Evolutionary conservation across 2,888 invertebrate species (phyloP).

Genomic region (Pinctada fucata): DNA sequence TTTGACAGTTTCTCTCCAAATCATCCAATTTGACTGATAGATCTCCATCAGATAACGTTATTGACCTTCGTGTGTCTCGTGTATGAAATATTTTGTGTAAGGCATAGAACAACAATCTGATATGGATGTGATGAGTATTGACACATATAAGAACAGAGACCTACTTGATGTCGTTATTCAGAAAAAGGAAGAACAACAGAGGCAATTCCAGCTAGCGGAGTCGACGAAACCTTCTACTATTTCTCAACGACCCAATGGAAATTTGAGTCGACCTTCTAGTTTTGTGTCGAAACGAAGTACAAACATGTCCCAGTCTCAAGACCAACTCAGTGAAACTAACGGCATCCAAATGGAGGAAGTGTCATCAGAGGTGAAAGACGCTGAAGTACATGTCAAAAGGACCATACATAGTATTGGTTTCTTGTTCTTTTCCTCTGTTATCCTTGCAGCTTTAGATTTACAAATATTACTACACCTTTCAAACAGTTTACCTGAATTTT

Average conservation of each 20-base stretch:
- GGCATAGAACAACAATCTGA: not conserved
- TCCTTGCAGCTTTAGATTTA: constrained; percentile 87
- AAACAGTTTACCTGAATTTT: not conserved
- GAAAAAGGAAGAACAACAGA: constrained; percentile 57
- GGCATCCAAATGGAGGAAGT: not conserved
- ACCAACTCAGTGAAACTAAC: constrained; percentile 41
- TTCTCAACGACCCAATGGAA: constrained; percentile 51
- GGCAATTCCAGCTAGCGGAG: constrained; percentile 34
- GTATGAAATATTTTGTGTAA: no score
- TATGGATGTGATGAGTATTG: constrained; percentile 35
- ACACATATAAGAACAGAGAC: constrained; percentile 61
- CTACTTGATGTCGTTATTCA: constrained; percentile 67
- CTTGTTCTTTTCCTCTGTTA: constrained; percentile 89
- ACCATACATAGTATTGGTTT: constrained; percentile 84
- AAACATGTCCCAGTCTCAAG: constrained; percentile 48
- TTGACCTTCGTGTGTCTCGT: no score
- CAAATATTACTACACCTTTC: constrained; percentile 82
- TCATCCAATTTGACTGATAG: no score
- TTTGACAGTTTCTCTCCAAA: no score
- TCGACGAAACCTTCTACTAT: not conserved
- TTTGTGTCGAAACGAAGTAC: constrained; percentile 52
- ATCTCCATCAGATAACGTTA: no score
- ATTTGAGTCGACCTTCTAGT: constrained; percentile 59
- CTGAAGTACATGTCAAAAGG: constrained; percentile 34
- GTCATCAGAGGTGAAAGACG: not conserved